Conservation (phyloP, 1,140 invertebrate species). For the Ruditapes philippinarum region DNA sequence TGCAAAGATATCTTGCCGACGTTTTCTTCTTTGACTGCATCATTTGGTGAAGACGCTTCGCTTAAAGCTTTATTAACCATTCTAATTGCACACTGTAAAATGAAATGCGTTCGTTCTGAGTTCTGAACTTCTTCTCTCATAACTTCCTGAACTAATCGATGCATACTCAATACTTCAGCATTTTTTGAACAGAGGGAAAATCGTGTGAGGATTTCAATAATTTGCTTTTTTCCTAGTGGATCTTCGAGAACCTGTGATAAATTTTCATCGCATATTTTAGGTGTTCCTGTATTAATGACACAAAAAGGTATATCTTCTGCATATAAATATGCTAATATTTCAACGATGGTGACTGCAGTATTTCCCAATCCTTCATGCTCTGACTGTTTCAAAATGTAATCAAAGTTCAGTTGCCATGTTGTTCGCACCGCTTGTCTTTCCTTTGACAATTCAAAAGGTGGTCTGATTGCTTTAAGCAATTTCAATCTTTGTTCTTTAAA, state of each 20-base stretch:
- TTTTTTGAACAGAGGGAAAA: slow-evolving; percentile 3
- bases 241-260: not conserved
- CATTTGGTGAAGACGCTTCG: not conserved
- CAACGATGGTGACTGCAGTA: slow-evolving; percentile 1
- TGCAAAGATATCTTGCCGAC: not conserved
- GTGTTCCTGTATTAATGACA: not conserved
- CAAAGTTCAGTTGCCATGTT: slow-evolving; percentile 31
- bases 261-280: slow-evolving; percentile 6
- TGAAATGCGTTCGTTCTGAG: not conserved
- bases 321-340: slow-evolving; percentile 35
- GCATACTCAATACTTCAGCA: not conserved
- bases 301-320: slow-evolving; percentile 40
- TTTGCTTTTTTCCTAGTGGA: slow-evolving; percentile 1
- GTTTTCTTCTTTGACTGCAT: slow-evolving; percentile 5
- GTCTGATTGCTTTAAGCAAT: not conserved
- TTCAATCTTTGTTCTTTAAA: slow-evolving; percentile 33
- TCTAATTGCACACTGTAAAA: not conserved
- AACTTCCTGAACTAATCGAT: slow-evolving; percentile 50
- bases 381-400: not conserved
- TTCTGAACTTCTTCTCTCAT: slow-evolving; percentile 19
- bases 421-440: not conserved
- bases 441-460: not conserved
- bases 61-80: slow-evolving; percentile 48
- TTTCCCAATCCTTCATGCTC: not conserved
- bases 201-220: slow-evolving; percentile 45